Conservation (phyloP, 2,113 vertebrate genomes). For the Hystrix cristata region DNA sequence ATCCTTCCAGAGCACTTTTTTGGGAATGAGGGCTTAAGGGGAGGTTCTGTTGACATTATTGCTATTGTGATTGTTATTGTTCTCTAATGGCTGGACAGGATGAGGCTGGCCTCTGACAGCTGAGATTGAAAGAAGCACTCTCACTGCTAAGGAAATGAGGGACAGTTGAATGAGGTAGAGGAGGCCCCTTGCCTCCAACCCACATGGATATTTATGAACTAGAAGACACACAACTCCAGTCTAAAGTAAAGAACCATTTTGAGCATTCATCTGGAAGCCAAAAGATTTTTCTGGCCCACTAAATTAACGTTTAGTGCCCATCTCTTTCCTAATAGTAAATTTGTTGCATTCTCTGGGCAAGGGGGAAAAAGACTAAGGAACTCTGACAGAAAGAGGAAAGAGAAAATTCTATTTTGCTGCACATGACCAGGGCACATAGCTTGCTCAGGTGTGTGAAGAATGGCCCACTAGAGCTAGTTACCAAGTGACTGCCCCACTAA, state of each 20-base stretch:
- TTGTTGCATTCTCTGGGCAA: neutral
- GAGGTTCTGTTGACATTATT: neutral
- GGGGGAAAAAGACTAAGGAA: neutral
- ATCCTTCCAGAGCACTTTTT: neutral
- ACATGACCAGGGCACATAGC: neutral
- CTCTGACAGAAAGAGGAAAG: neutral
- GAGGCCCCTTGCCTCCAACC: neutral
- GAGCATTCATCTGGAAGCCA: neutral
- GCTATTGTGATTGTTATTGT: neutral
- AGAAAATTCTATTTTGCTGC: neutral
- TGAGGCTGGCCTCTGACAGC: neutral
- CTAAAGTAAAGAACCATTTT: constrained; percentile 34
- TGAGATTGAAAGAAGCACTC: neutral
- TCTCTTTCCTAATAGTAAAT: neutral
- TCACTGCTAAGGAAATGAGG: neutral
- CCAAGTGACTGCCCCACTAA: neutral
- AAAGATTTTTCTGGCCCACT: neutral
- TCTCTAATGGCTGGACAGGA: neutral
- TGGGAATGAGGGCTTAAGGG: neutral
- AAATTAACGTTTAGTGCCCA: neutral
- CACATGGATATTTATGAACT: neutral
- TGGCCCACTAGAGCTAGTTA: neutral
- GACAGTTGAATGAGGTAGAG: neutral
- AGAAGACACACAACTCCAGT: neutral
- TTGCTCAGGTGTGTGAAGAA: neutral